Percentiles rank a stretch among this genome's conserved stretches.
Conservation (phyloP, 1,140 invertebrate genomes). For the Pseudomyrmex dendroicus region DNA sequence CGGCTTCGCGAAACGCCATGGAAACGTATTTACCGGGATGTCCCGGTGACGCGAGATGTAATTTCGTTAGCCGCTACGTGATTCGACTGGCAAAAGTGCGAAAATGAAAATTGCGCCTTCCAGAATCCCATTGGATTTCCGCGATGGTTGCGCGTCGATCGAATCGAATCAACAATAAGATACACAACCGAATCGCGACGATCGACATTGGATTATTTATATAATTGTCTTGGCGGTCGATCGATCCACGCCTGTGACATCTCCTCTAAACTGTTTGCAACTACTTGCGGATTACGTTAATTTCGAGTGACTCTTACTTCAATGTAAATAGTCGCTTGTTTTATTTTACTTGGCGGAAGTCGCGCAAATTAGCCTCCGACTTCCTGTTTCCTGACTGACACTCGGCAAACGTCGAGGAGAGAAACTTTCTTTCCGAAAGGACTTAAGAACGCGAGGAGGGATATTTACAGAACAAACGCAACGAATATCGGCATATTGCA, state of each 20-base stretch:
- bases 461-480: slow-evolving; percentile 24
- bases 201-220: neutral
- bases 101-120: slow-evolving; percentile 60
- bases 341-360: neutral
- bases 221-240: neutral
- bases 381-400: neutral
- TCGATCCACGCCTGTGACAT: neutral
- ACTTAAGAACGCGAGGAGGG: neutral
- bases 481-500: neutral
- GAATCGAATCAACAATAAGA: slow-evolving; percentile 52
- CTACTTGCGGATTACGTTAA: neutral
- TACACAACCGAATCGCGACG: slow-evolving; percentile 9
- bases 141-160: slow-evolving; percentile 25
- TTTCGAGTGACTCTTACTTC: neutral
- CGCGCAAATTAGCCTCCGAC: neutral
- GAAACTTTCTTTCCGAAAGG: neutral
- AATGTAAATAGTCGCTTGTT: neutral
- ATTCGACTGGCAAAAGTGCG: slow-evolving; percentile 70
- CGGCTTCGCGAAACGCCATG: slow-evolving; percentile 57
- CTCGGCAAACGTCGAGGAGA: neutral
- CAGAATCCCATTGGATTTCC: slow-evolving; percentile 65
- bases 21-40: slow-evolving; percentile 71
- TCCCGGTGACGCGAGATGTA: slow-evolving; percentile 72
- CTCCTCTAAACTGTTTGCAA: neutral
- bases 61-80: slow-evolving; percentile 71